These are phyloP conservation scores for Nymphalis urticae DNA, from an alignment of 2,888 invertebrate genomes.

Conservation along the genomic window DNA sequence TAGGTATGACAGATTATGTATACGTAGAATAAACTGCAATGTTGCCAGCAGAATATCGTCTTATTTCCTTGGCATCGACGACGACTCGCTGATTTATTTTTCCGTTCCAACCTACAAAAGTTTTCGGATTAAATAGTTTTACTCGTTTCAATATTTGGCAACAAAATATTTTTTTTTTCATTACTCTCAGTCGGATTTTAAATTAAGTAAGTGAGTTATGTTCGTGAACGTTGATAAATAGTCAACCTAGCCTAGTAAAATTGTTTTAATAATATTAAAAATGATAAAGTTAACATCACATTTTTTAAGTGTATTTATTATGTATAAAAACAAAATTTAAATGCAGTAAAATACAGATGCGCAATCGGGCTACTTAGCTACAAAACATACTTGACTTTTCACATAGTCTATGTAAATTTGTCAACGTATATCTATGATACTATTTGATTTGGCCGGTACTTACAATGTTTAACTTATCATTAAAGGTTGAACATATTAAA, in stretches of 20 bases:
- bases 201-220: conserved; percentile 41
- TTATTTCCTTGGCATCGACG: conserved; percentile 80
- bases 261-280: conserved; percentile 12
- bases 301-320: background rate
- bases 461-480: no score
- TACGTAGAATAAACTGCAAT: conserved; percentile 51
- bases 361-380: no score
- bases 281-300: conserved; percentile 4
- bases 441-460: no score
- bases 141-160: conserved; percentile 68
- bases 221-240: conserved; percentile 25
- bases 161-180: conserved; percentile 48
- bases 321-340: no score
- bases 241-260: conserved; percentile 6
- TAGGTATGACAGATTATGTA: conserved; percentile 48
- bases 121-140: conserved; percentile 77
- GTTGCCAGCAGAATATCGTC: conserved; percentile 78
- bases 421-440: no score
- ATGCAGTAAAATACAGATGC: no score
- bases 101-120: conserved; percentile 76
- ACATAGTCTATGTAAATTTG: no score
- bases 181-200: conserved; percentile 36
- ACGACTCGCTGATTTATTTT: conserved; percentile 71
- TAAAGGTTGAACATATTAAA: no score
- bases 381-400: no score